These are phyloP conservation scores for Callipepla californica DNA, from an alignment of 2,113 vertebrate species.

Conservation along the genomic window DNA sequence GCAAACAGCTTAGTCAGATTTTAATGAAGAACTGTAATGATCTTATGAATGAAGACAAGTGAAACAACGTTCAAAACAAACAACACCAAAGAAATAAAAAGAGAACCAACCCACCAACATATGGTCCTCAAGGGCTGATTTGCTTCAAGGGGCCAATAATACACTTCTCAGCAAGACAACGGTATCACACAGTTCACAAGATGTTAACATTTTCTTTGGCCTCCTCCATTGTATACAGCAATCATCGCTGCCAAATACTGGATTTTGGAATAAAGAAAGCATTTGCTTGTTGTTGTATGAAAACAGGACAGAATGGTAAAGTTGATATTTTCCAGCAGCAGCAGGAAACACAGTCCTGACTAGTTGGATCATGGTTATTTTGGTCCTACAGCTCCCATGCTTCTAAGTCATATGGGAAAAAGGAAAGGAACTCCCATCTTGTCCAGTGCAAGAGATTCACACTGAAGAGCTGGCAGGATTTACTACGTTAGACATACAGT, in stretches of 20 bases:
- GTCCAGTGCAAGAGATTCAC: background rate
- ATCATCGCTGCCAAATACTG: background rate
- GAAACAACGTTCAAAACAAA: background rate
- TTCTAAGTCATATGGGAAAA: background rate
- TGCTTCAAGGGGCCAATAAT: background rate
- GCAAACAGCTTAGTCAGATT: constrained; percentile 4
- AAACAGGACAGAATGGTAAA: constrained; percentile 14
- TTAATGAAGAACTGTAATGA: background rate
- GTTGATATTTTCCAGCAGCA: background rate
- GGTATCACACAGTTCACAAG: background rate
- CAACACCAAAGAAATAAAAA: background rate
- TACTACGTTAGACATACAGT: background rate
- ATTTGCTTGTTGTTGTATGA: background rate
- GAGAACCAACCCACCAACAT: background rate
- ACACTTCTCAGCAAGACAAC: background rate
- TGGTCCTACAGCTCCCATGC: background rate
- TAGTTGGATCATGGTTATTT: background rate
- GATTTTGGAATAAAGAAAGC: background rate
- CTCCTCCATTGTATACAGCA: background rate
- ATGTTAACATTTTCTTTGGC: constrained; percentile 17
- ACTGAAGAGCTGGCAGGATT: background rate
- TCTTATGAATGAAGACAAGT: constrained; percentile 42
- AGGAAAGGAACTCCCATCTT: background rate
- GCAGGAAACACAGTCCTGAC: constrained; percentile 8
- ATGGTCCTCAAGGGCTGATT: background rate